Evolutionary conservation across 2,797 vertebrate genomes (phyloP).

Genomic region (Periparus ater): DNA sequence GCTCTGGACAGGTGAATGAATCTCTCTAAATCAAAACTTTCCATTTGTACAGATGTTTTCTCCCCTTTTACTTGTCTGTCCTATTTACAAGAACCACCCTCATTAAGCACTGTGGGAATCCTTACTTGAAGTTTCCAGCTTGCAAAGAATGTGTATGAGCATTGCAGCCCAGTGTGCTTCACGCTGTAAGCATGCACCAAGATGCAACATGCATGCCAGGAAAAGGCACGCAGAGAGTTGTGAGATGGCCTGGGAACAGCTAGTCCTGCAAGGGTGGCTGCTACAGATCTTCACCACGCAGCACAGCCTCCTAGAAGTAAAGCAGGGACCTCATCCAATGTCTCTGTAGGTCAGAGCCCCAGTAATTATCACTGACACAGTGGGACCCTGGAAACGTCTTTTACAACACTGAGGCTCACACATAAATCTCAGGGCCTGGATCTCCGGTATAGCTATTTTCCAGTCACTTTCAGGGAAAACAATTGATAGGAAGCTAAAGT

Average conservation of each 20-base stretch:
- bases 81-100: neutral
- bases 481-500: neutral
- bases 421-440: neutral
- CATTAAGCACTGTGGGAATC: neutral
- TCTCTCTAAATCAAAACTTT: neutral
- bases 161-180: fast-evolving
- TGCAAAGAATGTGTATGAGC: neutral
- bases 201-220: too few relatives aligned
- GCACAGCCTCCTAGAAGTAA: neutral
- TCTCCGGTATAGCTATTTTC: neutral
- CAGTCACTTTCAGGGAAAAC: neutral
- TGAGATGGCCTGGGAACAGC: neutral
- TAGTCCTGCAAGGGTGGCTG: neutral
- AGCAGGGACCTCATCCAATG: neutral
- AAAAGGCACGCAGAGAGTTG: neutral
- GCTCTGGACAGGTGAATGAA: neutral
- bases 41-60: neutral
- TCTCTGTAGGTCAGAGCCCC: neutral
- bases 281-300: neutral
- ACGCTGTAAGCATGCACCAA: neutral
- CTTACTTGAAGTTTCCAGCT: neutral
- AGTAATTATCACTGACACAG: neutral
- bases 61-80: neutral
- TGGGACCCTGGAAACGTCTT: neutral
- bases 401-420: fast-evolving